Evolutionary conservation across 2,113 vertebrate genomes (phyloP).

Genomic region (Nansenia antarctica): DNA sequence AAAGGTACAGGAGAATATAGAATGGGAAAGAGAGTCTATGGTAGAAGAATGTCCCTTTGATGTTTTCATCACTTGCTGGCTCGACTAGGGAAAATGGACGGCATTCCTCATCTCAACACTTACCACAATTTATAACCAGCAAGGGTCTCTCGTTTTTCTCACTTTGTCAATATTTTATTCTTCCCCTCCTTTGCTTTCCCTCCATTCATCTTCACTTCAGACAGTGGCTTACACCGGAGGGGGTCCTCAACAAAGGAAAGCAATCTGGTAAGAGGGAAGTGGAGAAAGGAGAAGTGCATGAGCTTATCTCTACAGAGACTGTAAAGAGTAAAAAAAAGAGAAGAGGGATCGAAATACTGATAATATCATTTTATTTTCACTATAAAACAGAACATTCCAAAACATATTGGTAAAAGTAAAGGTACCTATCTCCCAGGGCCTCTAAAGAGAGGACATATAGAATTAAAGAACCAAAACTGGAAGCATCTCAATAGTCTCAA

Average conservation of each 20-base stretch:
- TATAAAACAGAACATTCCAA: not conserved
- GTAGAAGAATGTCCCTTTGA: constrained; percentile 8
- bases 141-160: constrained; percentile 37
- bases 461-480: not conserved
- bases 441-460: not conserved
- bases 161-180: constrained; percentile 54
- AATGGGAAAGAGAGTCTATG: not conserved
- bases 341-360: constrained; percentile 24
- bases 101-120: constrained; percentile 13
- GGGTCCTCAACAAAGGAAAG: constrained; percentile 53
- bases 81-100: constrained; percentile 12
- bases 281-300: constrained; percentile 7
- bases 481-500: not conserved
- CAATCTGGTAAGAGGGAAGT: constrained; percentile 40
- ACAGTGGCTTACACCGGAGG: constrained; percentile 44
- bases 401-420: not conserved
- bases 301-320: constrained; percentile 36
- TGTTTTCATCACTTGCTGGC: constrained; percentile 13
- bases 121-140: constrained; percentile 19
- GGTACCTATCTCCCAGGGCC: constrained; percentile 1
- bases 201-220: constrained; percentile 54
- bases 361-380: constrained; percentile 37
- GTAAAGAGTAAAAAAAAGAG: not conserved
- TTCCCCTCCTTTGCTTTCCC: constrained; percentile 28
- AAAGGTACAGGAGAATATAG: constrained; percentile 11